Base-by-base conservation (phyloP, 1,140 invertebrate species). In the Dreissena polymorpha region DNA sequence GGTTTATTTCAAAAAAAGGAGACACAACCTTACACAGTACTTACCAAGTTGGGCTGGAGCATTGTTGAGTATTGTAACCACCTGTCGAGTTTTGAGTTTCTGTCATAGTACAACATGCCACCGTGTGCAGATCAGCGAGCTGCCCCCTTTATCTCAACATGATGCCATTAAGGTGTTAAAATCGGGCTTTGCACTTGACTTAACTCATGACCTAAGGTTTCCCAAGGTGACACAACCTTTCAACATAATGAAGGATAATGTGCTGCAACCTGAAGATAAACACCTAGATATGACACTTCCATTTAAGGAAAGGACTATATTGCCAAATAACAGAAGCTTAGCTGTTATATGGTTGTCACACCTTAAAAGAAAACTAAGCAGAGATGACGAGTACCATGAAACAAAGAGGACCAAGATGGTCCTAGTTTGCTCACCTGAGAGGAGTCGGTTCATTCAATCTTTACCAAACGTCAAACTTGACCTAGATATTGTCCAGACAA, bases 31-130 rank as follows among this genome's bases (percentile, higher is more conserved):
- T n/a, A n/a, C n/a, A n/a, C n/a, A n/a, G n/a, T n/a, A n/a, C n/a
- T n/a, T n/a, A n/a, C n/a, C n/a, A n/a, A n/a, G n/a, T 83, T 90
- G 0, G 0, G 70, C 74, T 78, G 79, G 83, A 57, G 57, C 84
- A 69, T 73, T 83, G 50, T 88, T 27, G 67, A 29, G 0, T 65
- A 68, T 71, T 13, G 21, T 16, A 71, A 71, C 21, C 14, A 23
- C 25, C n/a, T n/a, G n/a, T n/a, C n/a, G n/a, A n/a, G n/a, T n/a
- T n/a, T n/a, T n/a, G n/a, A n/a, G n/a, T n/a, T n/a, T n/a, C n/a
- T n/a, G n/a, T n/a, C n/a, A n/a, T n/a, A n/a, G 21, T 75, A 63
- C 63, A 57, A 23, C 73, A 75, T 25, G 6, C 53, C 2, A 73
- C 49, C 49, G n/a, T 12, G 53, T 75, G 53, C 53, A 55, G 53